Evolutionary conservation across 2,888 invertebrate genomes (phyloP).

Genomic region (Athalia rosae): DNA sequence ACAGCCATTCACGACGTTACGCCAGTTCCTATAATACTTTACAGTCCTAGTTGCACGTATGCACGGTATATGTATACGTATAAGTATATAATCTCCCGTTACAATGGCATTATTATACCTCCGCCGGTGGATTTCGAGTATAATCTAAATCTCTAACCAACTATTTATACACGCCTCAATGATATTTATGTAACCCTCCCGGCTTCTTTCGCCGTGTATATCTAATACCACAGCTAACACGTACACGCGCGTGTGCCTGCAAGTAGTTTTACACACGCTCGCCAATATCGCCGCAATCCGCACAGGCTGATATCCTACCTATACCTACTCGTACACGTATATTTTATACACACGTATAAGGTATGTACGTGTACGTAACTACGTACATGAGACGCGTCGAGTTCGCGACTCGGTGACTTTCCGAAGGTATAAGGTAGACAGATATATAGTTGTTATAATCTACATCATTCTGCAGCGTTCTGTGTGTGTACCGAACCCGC

Average conservation of each 20-base stretch:
- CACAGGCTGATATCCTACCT: slow-evolving; percentile 15
- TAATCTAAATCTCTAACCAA: slow-evolving; percentile 30
- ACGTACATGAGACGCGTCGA: no score
- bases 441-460: no score
- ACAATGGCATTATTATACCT: slow-evolving; percentile 36
- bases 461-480: no score
- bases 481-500: no score
- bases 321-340: background rate
- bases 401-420: slow-evolving; percentile 4
- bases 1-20: no score
- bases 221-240: no score
- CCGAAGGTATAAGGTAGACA: no score
- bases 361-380: no score
- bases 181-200: slow-evolving; percentile 36
- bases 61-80: slow-evolving; percentile 3
- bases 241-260: no score
- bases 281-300: background rate
- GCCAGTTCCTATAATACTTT: no score
- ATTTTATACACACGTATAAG: no score
- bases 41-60: background rate
- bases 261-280: no score
- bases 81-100: slow-evolving; percentile 19
- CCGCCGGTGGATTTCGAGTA: slow-evolving; percentile 23
- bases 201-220: background rate
- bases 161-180: slow-evolving; percentile 40